Evolutionary conservation across 2,113 vertebrate species (phyloP).

Genomic region (Syrmaticus mikado): DNA sequence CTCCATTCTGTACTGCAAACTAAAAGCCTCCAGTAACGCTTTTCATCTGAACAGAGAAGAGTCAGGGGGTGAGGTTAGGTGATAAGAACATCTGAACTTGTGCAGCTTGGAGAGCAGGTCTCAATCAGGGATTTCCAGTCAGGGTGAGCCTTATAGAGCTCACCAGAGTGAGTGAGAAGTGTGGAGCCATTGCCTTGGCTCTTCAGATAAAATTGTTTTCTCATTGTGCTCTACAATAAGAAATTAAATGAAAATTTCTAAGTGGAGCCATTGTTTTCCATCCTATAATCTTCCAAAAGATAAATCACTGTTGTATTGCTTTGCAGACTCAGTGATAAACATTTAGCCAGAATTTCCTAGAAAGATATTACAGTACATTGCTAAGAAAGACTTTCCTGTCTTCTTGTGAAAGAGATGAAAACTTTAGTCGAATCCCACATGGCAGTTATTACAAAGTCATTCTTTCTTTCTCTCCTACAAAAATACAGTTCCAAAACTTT

Average conservation of each 20-base stretch:
- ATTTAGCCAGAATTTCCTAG: not conserved
- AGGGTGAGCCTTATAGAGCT: not conserved
- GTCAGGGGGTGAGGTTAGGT: not conserved
- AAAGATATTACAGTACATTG: not conserved
- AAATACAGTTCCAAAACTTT: not conserved
- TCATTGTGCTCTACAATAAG: rapidly evolving
- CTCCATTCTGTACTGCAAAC: not conserved
- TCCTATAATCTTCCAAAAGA: not conserved
- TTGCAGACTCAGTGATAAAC: not conserved
- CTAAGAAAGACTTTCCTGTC: not conserved
- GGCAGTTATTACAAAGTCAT: not conserved
- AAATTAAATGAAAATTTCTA: not conserved
- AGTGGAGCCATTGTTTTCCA: not conserved
- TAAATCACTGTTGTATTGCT: not conserved
- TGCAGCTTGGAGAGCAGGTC: not conserved
- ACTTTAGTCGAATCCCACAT: not conserved
- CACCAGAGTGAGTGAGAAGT: not conserved
- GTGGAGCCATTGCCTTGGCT: not conserved
- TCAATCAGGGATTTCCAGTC: rapidly evolving
- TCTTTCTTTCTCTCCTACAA: not conserved
- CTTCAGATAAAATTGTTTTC: not conserved
- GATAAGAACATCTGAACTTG: not conserved
- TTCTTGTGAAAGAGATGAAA: not conserved
- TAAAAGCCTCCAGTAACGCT: not conserved
- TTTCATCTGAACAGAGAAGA: not conserved